Evolutionary conservation across 2,113 vertebrate genomes (phyloP), one percentile per base, ranked within the genome.

Genomic region (Ceratotherium simum): DNA sequence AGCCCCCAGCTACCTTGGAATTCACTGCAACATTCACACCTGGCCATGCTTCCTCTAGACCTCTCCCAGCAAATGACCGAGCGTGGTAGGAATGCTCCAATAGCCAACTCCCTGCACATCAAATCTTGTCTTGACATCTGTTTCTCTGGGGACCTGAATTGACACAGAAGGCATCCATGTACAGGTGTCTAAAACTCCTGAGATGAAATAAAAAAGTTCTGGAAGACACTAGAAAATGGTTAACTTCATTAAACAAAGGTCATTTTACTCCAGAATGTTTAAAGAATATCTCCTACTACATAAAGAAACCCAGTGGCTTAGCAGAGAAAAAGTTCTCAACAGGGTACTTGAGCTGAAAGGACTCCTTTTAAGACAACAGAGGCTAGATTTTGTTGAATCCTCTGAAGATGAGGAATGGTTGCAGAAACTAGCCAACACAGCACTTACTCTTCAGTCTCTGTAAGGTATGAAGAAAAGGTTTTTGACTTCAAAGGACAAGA

Each of bases 221-320:
- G 8, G 33, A 84, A 95, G 60, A 88, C 3, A 12, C 60, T 58
- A 73, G 14, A 65, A 97, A 95, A 83, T 33, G 5, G 39, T 60
- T 79, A 95, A 67, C 54, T 73, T 92, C 69, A 96, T 83, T 70
- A 90, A 87, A 87, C 46, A 60, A 87, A 91, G 54, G 29, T 73
- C 76, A 88, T 83, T 87, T 85, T 29, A 81, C 60, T 81, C 72
- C 75, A 81, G 36, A 80, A 84, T 91, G 33, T 36, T 75, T 89
- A 87, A 93, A 84, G 81, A 65, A 46, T 1, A 75, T 42, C 72
- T 64, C 21, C 72, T 81, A 83, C 23, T 73, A 94, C 36, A 46
- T 48, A 95, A 81, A 93, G 51, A 89, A 93, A 95, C 90, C 54
- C 70, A 92, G 58, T 83, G 39, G 48, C 33, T 76, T 81, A 88